Percentiles rank a stretch among this genome's conserved stretches.
phyloP scores from a whole-genome alignment of 2,888 invertebrate genomes.

The Orthosia incerta region DNA sequence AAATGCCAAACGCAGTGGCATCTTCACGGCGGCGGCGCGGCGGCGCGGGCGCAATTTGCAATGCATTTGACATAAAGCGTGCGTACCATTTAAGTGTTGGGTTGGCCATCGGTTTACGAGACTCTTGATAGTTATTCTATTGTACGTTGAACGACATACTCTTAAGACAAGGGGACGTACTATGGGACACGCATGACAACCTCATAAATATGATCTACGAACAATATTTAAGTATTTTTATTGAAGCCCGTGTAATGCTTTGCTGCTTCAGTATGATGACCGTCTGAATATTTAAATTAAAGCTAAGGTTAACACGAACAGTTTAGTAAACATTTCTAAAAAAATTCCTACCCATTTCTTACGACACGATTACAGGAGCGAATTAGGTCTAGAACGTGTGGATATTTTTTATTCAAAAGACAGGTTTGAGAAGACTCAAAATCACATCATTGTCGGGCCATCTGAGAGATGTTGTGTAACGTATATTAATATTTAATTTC shows the following conservation, averaged over 20 bases:
- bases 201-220: neutral
- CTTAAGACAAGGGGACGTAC: constrained; percentile 75
- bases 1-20: constrained; percentile 73
- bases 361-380: constrained; percentile 31
- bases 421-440: neutral
- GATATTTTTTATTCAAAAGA: neutral
- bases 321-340: neutral
- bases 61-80: constrained; percentile 82
- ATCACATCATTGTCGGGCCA: neutral
- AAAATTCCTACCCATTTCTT: neutral
- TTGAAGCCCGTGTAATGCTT: neutral
- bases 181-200: constrained; percentile 39
- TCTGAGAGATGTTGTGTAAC: neutral
- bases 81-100: constrained; percentile 79
- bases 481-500: neutral
- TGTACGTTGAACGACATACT: constrained; percentile 81
- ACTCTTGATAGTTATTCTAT: constrained; percentile 82
- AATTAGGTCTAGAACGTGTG: neutral
- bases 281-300: neutral
- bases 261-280: neutral
- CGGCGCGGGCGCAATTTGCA: constrained; percentile 68
- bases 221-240: neutral
- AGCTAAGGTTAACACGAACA: neutral
- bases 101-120: constrained; percentile 80
- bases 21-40: constrained; percentile 62